These are phyloP conservation scores for Xylocampa areola DNA, from an alignment of 2,888 invertebrate species.

Conservation along the genomic window DNA sequence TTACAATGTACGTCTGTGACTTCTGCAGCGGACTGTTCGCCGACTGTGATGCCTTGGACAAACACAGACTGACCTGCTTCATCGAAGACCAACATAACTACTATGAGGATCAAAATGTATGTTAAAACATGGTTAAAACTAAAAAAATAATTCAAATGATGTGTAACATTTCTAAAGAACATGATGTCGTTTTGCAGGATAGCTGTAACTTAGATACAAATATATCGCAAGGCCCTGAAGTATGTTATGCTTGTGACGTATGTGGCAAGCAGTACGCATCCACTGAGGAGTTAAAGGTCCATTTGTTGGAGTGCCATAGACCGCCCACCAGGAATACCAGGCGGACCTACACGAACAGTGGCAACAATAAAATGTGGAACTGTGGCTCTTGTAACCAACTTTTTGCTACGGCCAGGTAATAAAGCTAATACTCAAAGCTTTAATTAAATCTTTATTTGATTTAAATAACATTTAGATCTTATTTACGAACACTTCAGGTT, in stretches of 20 bases:
- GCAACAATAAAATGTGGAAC: conserved; percentile 85
- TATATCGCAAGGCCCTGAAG: conserved; percentile 51
- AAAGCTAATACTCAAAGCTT: conserved; percentile 64
- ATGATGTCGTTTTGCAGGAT: conserved; percentile 24
- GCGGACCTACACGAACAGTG: conserved; percentile 69
- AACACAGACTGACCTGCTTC: conserved; percentile 74
- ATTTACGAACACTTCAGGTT: too few relatives aligned
- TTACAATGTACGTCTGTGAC: conserved; percentile 85
- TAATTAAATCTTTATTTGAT: background rate
- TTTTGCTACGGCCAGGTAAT: conserved; percentile 83
- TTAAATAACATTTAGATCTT: too few relatives aligned
- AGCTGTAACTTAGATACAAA: conserved; percentile 42
- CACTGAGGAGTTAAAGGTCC: conserved; percentile 71
- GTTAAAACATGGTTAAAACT: background rate
- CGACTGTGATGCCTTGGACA: conserved; percentile 78
- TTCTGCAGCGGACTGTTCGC: conserved; percentile 82
- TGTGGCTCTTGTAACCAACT: conserved; percentile 87
- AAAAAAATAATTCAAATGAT: background rate
- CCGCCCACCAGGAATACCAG: conserved; percentile 60
- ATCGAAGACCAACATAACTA: conserved; percentile 65
- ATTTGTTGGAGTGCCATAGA: conserved; percentile 65
- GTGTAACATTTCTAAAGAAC: background rate
- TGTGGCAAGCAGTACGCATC: conserved; percentile 70
- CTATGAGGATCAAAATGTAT: conserved; percentile 61
- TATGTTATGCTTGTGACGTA: conserved; percentile 69